Evolutionary conservation across 2,888 invertebrate genomes (phyloP), one percentile per base, ranked within the genome.

Genomic region (Galeruca laticollis): DNA sequence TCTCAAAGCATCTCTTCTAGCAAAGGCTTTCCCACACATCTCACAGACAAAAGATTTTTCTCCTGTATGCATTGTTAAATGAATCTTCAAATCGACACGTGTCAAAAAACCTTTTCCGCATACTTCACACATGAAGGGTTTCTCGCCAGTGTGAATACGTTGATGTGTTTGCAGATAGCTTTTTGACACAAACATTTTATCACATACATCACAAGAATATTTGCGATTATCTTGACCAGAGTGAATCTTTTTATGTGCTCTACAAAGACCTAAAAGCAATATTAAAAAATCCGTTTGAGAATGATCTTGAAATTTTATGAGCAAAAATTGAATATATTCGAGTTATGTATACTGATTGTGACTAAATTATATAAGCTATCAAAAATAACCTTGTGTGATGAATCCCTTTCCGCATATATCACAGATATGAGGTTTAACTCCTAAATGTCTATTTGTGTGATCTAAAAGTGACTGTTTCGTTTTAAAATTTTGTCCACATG

Each of bases 11-110:
- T 89, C 89, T n/a, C 88, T 83, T 33, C 90, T 84, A 0, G 89
- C 89, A 77, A 90, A 90, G 1, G 89, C 89, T 78, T 89, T 90
- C 0, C 88, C 89, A 75, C 89, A 90, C 77, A 88, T 87, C 73
- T 90, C 89, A 76, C 89, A 90, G 51, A 89, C 88, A 76, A 88
- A 90, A 60, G 88, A 88, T 74, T 89, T 89, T 76, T 90, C 89
- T 0, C 89, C 89, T 0, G 90, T 89, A 77, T 90, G 90, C 88
- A 89, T 88, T 0, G 89, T 89, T 6, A 88, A 87, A 77, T 90
- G 90, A 60, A 89, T 88, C 74, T 87, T 86, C 10, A 90, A 82
- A 78, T 90, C 90, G 0, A 89, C 89, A 2, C 88, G 81, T 0
- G 89, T 89, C 10, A 89, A 76, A 75, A 90, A 90, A 13, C 89